Conservation (phyloP, 1,140 invertebrate species). For the Drosophila melanica region DNA sequence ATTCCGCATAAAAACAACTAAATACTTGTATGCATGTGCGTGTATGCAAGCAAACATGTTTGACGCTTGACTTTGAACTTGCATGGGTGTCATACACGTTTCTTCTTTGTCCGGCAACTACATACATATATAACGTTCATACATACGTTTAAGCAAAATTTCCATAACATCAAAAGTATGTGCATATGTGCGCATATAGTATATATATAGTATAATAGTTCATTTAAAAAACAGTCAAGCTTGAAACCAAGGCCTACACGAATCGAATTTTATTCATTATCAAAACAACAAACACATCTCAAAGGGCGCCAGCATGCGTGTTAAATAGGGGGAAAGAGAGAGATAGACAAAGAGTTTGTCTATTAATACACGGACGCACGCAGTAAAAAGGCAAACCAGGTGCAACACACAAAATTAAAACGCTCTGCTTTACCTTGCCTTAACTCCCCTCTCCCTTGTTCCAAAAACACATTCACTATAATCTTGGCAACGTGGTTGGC, state of each 20-base stretch:
- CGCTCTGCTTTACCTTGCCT: slow-evolving; percentile 9
- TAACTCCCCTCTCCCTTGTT: no score
- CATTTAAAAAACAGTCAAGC: slow-evolving; percentile 13
- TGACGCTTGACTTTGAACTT: slow-evolving; percentile 71
- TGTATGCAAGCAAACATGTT: slow-evolving; percentile 59
- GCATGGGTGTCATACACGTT: slow-evolving; percentile 30
- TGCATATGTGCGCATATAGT: slow-evolving; percentile 34
- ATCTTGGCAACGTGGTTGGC: slow-evolving; percentile 77
- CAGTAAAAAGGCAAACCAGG: slow-evolving; percentile 22
- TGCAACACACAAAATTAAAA: slow-evolving; percentile 23
- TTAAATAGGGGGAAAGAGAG: slow-evolving; percentile 3
- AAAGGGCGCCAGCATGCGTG: slow-evolving; percentile 21
- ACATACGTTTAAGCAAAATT: neutral
- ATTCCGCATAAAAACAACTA: slow-evolving; percentile 16
- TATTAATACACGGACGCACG: slow-evolving; percentile 33
- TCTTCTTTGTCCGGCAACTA: neutral
- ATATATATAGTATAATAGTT: slow-evolving; percentile 3
- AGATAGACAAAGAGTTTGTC: slow-evolving; percentile 11
- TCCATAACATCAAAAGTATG: slow-evolving; percentile 16
- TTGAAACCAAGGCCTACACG: slow-evolving; percentile 33
- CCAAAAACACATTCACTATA: slow-evolving; percentile 48
- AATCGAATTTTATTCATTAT: slow-evolving; percentile 37
- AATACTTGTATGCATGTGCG: slow-evolving; percentile 25
- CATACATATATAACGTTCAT: no score
- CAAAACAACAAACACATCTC: slow-evolving; percentile 32